Evolutionary conservation across 2,888 invertebrate species (phyloP), one percentile per base, ranked within the genome.

Genomic region (Agrotis clavis): DNA sequence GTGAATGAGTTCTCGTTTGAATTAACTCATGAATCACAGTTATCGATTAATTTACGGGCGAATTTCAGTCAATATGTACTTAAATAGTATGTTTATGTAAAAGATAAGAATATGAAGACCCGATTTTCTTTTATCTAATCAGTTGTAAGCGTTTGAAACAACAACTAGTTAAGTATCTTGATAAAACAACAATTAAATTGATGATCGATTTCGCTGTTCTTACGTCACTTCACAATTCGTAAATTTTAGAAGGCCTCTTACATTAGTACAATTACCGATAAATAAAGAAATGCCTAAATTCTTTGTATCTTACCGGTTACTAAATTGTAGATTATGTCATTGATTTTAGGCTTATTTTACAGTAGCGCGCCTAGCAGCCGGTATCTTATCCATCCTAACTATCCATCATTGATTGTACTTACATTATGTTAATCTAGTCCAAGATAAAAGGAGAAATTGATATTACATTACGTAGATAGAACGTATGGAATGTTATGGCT

Each of bases 181-280:
- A 81, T 80, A 74, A 48, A 77, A 81, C 78, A 73, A 71, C 72
- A 73, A 50, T 67, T 77, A 69, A 25, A 69, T 71, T 61, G 68
- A 74, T 85, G 79, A 81, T 72, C 69, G 75, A 80, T 80, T 82
- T 79, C 59, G 30, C 57, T 64, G 48, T 35, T 59, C 47, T 79
- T 72, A 74, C 79, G 83, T 76, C 74, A 74, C 21, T 60, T 2
- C 35, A 18, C 2, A 13, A 54, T 63, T 59, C 18, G 54, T 59
- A 59, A 73, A 53, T 53, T 19, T 59, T 51, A 50, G 14, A 64
- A 64, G 50, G 59, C 18, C 35, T 57, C 13, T 54, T 60, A 53
- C 41, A 51, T 45, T 47, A 9, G n/a, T 25, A 5, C 19, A 19
- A 48, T 19, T 41, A 53, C 45, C 13, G 54, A 67, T 61, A 69